A percentile compares a stretch with the other conserved stretches of the same genome.
phyloP scores from a whole-genome alignment of 2,113 vertebrate species.

The Dasyornis broadbenti region DNA sequence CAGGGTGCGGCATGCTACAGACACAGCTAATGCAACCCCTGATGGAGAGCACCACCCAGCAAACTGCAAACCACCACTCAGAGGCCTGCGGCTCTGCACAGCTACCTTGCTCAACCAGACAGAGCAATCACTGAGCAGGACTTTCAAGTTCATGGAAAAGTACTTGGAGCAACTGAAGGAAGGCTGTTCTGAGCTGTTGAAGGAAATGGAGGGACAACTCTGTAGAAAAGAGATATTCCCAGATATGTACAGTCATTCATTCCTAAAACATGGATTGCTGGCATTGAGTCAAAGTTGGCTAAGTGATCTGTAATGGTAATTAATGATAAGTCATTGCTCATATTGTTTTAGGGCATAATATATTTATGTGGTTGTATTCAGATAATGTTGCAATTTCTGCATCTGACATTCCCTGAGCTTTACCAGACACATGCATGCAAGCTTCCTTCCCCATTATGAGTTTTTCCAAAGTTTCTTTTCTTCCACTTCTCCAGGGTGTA shows the following conservation, averaged over 20 bases:
- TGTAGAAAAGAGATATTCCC: neutral
- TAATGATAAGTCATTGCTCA: neutral
- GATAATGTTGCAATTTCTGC: neutral
- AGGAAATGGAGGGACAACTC: neutral
- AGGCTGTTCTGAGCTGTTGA: accelerated
- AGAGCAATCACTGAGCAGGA: neutral
- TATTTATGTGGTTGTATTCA: neutral
- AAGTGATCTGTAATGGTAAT: neutral
- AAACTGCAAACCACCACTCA: neutral
- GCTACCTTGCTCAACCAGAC: neutral
- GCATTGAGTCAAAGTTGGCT: neutral
- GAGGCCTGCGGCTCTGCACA: neutral
- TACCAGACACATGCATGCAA: neutral
- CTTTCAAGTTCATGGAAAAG: constrained; percentile 12
- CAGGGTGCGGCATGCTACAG: accelerated
- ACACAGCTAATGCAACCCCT: neutral
- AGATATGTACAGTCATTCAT: neutral
- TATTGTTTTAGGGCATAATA: neutral
- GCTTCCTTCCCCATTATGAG: neutral
- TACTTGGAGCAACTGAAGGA: neutral
- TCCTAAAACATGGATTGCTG: neutral
- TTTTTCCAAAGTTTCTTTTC: neutral
- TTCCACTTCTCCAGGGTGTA: neutral
- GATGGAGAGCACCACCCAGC: neutral
- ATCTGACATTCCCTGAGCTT: neutral